Base-by-base conservation (phyloP, 2,888 invertebrate species). In the Erannis defoliaria region DNA sequence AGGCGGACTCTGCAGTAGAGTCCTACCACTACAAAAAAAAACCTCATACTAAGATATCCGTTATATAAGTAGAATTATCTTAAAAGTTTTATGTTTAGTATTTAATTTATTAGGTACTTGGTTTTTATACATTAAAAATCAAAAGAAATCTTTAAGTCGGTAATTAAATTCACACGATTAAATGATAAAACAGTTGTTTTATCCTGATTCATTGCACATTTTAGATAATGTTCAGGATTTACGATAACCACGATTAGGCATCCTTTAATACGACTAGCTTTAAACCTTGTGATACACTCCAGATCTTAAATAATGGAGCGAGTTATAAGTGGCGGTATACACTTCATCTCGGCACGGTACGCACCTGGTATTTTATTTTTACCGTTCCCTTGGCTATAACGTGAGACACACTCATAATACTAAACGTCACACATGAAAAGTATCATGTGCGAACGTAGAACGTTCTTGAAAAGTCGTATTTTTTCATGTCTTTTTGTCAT, bases 341-440 rank as follows among this genome's bases (percentile, higher is more conserved):
- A 72, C 75, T 73, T 72, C 71, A 73, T 73, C 73, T 68, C 68
- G 48, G 33, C 26, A 40, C 35, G 61, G 57, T 72, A 73, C 75
- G 72, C 75, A 75, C 75, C 75, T 77, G 81, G 72, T 80, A 72
- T 77, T 77, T 78, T 76, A 80, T 79, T 79, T 80, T 81, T 76
- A 80, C 75, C 66, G 72, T 74, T 76, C 75, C 76, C 75, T 59
- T 68, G 77, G 69, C 72, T 62, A 57, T 57, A 72, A 76, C 74
- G 69, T 68, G 76, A 74, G 74, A 72, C 71, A 73, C 70, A 69
- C 67, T 73, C 74, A 71, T 80, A 76, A 77, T 74, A 77, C 73
- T 77, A 73, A 77, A 73, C 70, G 77, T 75, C 74, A 73, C 64
- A 66, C 66, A 66, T 68, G 67, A 65, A 65, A 70, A 66, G 70